phyloP scores from a whole-genome alignment of 2,888 invertebrate species.

The Eugnorisma glareosa region DNA sequence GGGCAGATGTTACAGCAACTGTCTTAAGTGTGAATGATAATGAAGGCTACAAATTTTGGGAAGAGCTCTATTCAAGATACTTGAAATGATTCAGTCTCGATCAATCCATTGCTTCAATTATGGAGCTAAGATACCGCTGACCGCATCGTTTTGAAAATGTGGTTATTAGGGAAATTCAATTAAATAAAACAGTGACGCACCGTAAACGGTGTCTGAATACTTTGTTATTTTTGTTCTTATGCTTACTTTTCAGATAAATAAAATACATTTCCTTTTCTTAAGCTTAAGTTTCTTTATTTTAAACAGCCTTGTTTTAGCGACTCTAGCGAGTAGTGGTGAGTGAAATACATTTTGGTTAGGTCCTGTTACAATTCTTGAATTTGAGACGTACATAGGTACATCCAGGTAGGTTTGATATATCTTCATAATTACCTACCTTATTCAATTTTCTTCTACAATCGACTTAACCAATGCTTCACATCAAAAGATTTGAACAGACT shows the following conservation, averaged over 20 bases:
- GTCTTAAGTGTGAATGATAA: neutral
- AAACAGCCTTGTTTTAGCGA: neutral
- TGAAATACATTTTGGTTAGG: neutral
- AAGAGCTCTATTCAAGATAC: neutral
- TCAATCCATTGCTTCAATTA: neutral
- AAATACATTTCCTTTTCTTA: neutral
- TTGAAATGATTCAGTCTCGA: neutral
- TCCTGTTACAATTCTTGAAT: neutral
- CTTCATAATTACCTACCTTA: neutral
- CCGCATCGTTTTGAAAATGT: neutral
- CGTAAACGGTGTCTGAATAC: neutral
- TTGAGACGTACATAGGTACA: neutral
- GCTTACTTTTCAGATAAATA: neutral
- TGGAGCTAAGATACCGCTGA: neutral
- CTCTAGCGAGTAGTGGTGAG: neutral
- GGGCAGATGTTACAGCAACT: neutral
- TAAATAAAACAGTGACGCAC: neutral
- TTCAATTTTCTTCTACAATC: neutral
- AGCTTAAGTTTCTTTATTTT: neutral
- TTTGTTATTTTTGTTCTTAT: neutral
- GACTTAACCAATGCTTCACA: neutral
- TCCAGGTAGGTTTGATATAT: neutral
- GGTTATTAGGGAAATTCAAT: neutral
- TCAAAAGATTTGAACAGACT: neutral
- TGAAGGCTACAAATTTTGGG: conserved; percentile 18